A percentile compares a stretch with the other conserved stretches of the same genome.
Conservation (phyloP, 2,888 invertebrate species). For the Argyra leucocephala region DNA sequence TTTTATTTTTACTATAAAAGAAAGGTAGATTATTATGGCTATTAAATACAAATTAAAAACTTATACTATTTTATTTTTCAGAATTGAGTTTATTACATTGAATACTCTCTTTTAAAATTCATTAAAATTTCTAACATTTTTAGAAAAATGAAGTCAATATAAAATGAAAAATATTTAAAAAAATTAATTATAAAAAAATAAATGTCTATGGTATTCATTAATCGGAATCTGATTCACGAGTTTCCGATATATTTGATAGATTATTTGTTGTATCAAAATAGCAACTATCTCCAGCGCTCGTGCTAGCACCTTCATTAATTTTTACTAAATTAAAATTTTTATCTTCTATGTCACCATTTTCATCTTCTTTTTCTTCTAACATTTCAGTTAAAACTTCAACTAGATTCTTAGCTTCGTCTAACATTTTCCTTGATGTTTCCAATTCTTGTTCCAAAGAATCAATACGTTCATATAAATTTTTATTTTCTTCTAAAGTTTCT, state of each 20-base stretch:
- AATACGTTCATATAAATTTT: conserved; percentile 48
- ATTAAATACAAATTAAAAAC: too few species aligned
- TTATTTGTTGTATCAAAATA: not conserved
- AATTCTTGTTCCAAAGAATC: conserved; percentile 49
- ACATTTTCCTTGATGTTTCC: conserved; percentile 58
- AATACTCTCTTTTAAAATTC: too few species aligned
- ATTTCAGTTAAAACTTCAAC: conserved; percentile 69
- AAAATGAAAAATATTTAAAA: too few species aligned
- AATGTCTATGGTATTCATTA: not conserved
- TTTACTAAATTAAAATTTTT: not conserved
- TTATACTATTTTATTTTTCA: too few species aligned
- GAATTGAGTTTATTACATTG: too few species aligned
- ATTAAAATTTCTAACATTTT: too few species aligned
- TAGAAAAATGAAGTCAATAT: too few species aligned
- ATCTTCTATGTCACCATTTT: not conserved
- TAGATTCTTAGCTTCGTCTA: conserved; percentile 63
- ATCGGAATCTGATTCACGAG: not conserved
- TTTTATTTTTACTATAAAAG: too few species aligned
- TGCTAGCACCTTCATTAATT: conserved; percentile 8
- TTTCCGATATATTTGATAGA: not conserved
- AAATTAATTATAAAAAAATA: conserved; percentile 2
- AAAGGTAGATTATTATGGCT: too few species aligned
- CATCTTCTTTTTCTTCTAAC: conserved; percentile 48
- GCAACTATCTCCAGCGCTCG: not conserved
- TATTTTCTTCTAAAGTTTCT: conserved; percentile 64